A percentile compares a stretch with the other conserved stretches of the same genome.
Evolutionary conservation across 2,888 invertebrate genomes (phyloP).

Genomic region (Nephrocerus scutellatus): DNA sequence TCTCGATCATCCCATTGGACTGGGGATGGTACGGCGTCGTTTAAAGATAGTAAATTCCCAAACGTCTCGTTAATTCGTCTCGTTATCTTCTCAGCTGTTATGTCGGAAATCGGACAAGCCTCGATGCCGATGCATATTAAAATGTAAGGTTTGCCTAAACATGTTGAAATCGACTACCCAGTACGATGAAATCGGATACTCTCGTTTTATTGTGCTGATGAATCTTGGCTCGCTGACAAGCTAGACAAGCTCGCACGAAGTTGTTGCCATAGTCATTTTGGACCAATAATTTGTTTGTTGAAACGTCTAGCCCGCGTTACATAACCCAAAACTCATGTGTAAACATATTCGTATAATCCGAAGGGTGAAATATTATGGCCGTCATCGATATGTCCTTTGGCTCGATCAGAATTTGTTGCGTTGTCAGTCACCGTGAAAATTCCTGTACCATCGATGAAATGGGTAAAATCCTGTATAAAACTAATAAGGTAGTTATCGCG

Average conservation of each 20-base stretch:
- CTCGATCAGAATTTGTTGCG: no score
- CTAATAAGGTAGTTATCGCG: no score
- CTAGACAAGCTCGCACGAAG: slow-evolving; percentile 5
- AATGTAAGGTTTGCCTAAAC: slow-evolving; percentile 36
- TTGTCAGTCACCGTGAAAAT: no score
- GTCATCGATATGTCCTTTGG: no score
- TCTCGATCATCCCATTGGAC: slow-evolving; percentile 17
- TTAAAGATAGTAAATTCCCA: slow-evolving; percentile 12
- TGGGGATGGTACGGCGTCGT: slow-evolving; percentile 17
- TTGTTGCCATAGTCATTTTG: slow-evolving; percentile 13
- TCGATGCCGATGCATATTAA: no score
- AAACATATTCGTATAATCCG: no score
- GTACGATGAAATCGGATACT: slow-evolving; percentile 44
- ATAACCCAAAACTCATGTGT: no score
- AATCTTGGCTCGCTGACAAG: slow-evolving; percentile 22
- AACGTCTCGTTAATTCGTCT: slow-evolving; percentile 24
- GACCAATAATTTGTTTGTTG: slow-evolving; percentile 26
- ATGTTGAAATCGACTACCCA: slow-evolving; percentile 41
- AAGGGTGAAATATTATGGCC: no score
- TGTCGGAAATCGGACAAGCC: no score
- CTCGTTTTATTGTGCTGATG: slow-evolving; percentile 36
- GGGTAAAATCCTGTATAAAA: no score
- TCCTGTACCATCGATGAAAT: no score
- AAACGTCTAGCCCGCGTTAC: slow-evolving; percentile 2
- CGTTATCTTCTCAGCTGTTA: no score